phyloP scores from a whole-genome alignment of 2,888 invertebrate genomes.

The Hedychridium roseum region DNA sequence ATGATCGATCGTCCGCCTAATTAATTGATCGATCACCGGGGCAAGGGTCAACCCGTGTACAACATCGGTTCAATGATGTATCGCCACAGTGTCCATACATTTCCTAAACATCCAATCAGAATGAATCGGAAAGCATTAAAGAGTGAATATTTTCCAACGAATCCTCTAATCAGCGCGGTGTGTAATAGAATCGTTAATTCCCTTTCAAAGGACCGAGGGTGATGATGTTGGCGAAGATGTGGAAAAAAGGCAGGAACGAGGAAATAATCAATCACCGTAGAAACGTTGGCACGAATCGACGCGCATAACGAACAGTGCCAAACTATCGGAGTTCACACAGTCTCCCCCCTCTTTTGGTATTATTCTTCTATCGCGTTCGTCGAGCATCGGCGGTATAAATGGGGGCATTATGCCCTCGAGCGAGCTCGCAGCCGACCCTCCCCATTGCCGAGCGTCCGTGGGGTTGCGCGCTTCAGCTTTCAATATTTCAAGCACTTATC shows the following conservation, averaged over 20 bases:
- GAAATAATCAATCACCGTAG: conserved; percentile 40
- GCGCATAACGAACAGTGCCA: conserved; percentile 13
- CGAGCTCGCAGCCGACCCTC: conserved; percentile 18
- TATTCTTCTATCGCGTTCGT: conserved; percentile 8
- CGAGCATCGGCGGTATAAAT: conserved; percentile 45
- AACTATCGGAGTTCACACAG: conserved; percentile 6
- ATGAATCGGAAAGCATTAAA: too few relatives aligned
- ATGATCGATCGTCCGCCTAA: conserved; percentile 28
- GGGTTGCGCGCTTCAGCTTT: conserved; percentile 53
- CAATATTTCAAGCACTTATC: conserved; percentile 64
- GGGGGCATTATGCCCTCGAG: conserved; percentile 50
- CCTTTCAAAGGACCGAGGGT: too few relatives aligned
- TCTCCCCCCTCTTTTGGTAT: conserved; percentile 7
- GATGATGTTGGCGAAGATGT: too few relatives aligned
- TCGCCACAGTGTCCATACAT: too few relatives aligned
- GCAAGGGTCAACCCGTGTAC: too few relatives aligned
- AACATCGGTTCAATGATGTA: too few relatives aligned
- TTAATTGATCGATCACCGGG: conserved; percentile 33
- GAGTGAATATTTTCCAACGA: too few relatives aligned
- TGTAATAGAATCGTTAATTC: too few relatives aligned
- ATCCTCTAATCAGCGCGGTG: too few relatives aligned
- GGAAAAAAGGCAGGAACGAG: conserved; percentile 34
- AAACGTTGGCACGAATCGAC: conserved; percentile 11
- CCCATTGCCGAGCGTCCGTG: conserved; percentile 15
- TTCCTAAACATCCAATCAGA: too few relatives aligned